These are phyloP conservation scores for Mylabris phalerata DNA, from an alignment of 1,140 invertebrate genomes.

Conservation along the genomic window DNA sequence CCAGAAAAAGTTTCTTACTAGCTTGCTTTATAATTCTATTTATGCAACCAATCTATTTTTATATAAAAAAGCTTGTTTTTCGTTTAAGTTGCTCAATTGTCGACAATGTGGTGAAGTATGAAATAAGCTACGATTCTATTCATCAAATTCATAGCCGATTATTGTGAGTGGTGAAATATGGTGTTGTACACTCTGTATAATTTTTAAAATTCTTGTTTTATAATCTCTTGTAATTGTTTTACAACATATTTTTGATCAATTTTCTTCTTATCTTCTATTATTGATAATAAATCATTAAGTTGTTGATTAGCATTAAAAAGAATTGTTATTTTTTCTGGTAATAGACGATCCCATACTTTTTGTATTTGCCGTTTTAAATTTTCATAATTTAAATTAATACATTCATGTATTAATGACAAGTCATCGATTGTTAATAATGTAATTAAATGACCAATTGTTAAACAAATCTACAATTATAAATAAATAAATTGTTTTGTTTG, in stretches of 20 bases:
- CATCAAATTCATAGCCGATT: too few relatives aligned
- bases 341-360: slow-evolving; percentile 28
- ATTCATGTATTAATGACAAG: slow-evolving; percentile 19
- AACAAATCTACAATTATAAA: slow-evolving; percentile 30
- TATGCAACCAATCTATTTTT: too few relatives aligned
- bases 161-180: too few relatives aligned
- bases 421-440: slow-evolving; percentile 29
- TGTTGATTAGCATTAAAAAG: slow-evolving; percentile 22
- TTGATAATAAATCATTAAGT: slow-evolving; percentile 14
- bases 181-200: too few relatives aligned
- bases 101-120: too few relatives aligned
- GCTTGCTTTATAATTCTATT: too few relatives aligned
- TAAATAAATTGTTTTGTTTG: slow-evolving; percentile 2
- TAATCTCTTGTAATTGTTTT: slow-evolving; percentile 10
- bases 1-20: too few relatives aligned
- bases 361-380: slow-evolving; percentile 27
- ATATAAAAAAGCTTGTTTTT: too few relatives aligned
- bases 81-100: too few relatives aligned
- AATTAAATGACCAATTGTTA: slow-evolving; percentile 33
- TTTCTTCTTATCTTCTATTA: slow-evolving; percentile 1
- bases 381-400: slow-evolving; percentile 24
- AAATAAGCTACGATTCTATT: too few relatives aligned
- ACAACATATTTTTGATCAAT: slow-evolving; percentile 14
- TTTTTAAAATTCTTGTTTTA: slow-evolving; percentile 14
- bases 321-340: slow-evolving; percentile 35